Evolutionary conservation across 2,113 vertebrate species (phyloP).

Genomic region (Vulpes lagopus): DNA sequence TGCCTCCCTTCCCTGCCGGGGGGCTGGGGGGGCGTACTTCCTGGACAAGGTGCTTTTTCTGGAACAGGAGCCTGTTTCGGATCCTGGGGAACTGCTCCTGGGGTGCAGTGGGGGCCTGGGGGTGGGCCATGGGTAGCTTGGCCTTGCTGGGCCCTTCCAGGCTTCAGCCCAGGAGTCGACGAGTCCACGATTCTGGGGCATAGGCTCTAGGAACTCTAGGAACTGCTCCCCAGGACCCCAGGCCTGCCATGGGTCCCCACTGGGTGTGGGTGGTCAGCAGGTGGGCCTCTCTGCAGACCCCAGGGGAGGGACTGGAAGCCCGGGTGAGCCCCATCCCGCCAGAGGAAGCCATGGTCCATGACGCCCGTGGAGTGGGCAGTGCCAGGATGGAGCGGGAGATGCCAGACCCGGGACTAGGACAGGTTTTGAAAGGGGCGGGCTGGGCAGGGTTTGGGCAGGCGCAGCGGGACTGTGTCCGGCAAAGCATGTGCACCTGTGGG

Average conservation of each 20-base stretch:
- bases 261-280: neutral
- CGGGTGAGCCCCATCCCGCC: too few relatives aligned
- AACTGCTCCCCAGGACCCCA: neutral
- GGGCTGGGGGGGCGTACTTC: neutral
- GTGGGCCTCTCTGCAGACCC: neutral
- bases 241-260: neutral
- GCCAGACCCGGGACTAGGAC: neutral
- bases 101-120: neutral
- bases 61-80: neutral
- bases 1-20: neutral
- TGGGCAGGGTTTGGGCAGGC: rapidly evolving
- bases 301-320: neutral
- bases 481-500: rapidly evolving
- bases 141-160: neutral
- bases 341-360: neutral
- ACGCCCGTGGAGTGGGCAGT: rapidly evolving
- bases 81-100: too few relatives aligned
- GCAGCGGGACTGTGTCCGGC: rapidly evolving
- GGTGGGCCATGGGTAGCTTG: rapidly evolving
- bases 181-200: neutral
- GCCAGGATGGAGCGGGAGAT: neutral
- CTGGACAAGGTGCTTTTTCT: neutral
- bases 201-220: neutral
- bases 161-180: rapidly evolving
- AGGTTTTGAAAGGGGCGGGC: neutral